These are phyloP conservation scores for Equus przewalskii DNA, from an alignment of 2,113 vertebrate species.

Conservation along the genomic window DNA sequence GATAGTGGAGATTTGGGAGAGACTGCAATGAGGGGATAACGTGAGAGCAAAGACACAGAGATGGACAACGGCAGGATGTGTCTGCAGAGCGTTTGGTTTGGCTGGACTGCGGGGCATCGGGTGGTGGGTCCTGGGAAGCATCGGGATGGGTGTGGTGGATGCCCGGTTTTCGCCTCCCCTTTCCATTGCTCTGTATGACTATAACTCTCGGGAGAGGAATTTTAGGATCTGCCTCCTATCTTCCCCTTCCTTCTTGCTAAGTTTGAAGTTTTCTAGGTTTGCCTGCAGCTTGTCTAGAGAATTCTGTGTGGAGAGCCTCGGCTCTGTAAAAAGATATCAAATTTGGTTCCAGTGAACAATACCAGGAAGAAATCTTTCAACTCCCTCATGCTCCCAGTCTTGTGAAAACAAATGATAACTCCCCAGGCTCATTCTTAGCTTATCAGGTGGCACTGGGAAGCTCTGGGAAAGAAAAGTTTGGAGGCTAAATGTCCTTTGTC, in stretches of 20 bases:
- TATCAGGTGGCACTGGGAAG: slow-evolving; percentile 65
- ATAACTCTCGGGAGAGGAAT: background rate
- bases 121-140: background rate
- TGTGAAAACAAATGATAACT: slow-evolving; percentile 71
- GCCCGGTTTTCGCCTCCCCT: background rate
- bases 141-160: too few species aligned
- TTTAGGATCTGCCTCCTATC: background rate
- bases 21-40: background rate
- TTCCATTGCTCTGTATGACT: background rate
- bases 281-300: slow-evolving; percentile 23
- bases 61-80: background rate
- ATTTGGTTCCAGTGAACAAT: slow-evolving; percentile 66
- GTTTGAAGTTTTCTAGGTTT: background rate
- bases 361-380: slow-evolving; percentile 73
- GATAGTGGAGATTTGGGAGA: background rate
- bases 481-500: background rate
- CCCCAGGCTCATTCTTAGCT: slow-evolving; percentile 64
- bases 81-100: slow-evolving; percentile 37
- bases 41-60: background rate
- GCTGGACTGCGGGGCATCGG: background rate
- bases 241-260: slow-evolving; percentile 2
- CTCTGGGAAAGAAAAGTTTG: slow-evolving; percentile 56
- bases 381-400: slow-evolving; percentile 18
- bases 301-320: background rate
- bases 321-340: slow-evolving; percentile 47